Evolutionary conservation across 2,888 invertebrate species (phyloP).

Genomic region (Tinea pellionella): DNA sequence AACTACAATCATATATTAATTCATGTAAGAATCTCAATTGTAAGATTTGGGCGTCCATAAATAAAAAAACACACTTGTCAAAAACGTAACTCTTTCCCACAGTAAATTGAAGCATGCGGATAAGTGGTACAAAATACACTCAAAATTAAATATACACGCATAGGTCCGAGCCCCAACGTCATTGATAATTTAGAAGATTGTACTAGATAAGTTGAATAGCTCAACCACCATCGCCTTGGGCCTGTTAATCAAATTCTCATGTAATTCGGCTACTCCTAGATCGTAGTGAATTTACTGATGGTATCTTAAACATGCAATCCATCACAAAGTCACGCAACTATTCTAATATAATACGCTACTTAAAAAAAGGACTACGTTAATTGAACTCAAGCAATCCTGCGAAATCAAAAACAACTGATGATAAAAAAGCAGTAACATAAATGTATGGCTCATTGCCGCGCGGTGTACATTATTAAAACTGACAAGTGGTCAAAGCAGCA

Average conservation of each 20-base stretch:
- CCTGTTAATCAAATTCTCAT: constrained; percentile 53
- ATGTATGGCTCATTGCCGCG: background rate
- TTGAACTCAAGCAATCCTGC: background rate
- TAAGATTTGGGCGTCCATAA: too few relatives aligned
- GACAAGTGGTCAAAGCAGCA: constrained; percentile 64
- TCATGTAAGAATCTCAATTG: too few relatives aligned
- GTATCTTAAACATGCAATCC: constrained; percentile 58
- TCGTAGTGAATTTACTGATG: constrained; percentile 28
- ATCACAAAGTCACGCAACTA: constrained; percentile 52
- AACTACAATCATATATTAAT: too few relatives aligned
- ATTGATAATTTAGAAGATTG: constrained; percentile 51
- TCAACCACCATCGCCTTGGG: constrained; percentile 33
- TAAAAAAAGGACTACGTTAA: background rate
- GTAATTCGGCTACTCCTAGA: constrained; percentile 48
- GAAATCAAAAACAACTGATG: constrained; percentile 36
- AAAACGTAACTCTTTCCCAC: constrained; percentile 34
- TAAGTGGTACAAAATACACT: constrained; percentile 54
- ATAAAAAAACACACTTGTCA: background rate
- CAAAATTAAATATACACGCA: constrained; percentile 62
- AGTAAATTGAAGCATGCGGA: constrained; percentile 29
- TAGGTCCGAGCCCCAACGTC: constrained; percentile 33
- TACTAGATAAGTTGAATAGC: background rate
- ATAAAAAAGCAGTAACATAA: constrained; percentile 19
- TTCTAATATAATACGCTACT: background rate
- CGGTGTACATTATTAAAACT: constrained; percentile 43